Evolutionary conservation across 2,888 invertebrate species (phyloP).

Genomic region (Dicranocentrus wangi): DNA sequence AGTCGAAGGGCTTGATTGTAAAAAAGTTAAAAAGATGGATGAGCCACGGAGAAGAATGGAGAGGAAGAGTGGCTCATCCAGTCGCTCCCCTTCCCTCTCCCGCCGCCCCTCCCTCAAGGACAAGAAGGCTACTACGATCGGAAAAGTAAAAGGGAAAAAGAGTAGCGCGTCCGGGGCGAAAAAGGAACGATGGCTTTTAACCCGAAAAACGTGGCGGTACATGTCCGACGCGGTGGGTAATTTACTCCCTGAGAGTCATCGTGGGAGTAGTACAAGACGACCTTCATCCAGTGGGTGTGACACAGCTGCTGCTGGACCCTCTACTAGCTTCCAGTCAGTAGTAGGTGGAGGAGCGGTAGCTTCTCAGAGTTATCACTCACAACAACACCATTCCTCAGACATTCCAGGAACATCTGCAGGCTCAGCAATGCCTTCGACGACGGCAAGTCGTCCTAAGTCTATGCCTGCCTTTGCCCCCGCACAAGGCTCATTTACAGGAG

Average conservation of each 20-base stretch:
- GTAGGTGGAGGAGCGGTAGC: background rate
- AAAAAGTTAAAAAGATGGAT: conserved; percentile 57
- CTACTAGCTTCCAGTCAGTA: conserved; percentile 26
- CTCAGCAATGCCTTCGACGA: background rate
- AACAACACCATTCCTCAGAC: conserved; percentile 41
- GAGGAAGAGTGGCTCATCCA: conserved; percentile 68
- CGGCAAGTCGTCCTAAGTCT: conserved; percentile 43
- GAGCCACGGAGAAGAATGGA: conserved; percentile 60
- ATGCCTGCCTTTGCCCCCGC: conserved; percentile 37
- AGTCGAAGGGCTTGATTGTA: background rate
- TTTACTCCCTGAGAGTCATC: conserved; percentile 84
- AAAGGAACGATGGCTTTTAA: conserved; percentile 89
- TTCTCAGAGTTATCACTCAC: conserved; percentile 16
- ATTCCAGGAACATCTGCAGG: conserved; percentile 44
- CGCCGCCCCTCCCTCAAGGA: conserved; percentile 70
- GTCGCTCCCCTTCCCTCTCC: conserved; percentile 70
- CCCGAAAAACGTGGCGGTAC: conserved; percentile 91
- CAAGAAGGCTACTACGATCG: conserved; percentile 61
- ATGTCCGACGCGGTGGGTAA: conserved; percentile 93
- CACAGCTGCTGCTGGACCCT: conserved; percentile 3
- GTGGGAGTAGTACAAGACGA: conserved; percentile 42
- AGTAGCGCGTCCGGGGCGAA: conserved; percentile 54
- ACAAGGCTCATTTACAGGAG: background rate
- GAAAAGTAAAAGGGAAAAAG: conserved; percentile 59
- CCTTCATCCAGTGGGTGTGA: conserved; percentile 32